Percentiles rank a stretch among this genome's conserved stretches.
These are phyloP conservation scores for Trigoniulus corallinus DNA, from an alignment of 1,140 invertebrate species.

Conservation along the genomic window DNA sequence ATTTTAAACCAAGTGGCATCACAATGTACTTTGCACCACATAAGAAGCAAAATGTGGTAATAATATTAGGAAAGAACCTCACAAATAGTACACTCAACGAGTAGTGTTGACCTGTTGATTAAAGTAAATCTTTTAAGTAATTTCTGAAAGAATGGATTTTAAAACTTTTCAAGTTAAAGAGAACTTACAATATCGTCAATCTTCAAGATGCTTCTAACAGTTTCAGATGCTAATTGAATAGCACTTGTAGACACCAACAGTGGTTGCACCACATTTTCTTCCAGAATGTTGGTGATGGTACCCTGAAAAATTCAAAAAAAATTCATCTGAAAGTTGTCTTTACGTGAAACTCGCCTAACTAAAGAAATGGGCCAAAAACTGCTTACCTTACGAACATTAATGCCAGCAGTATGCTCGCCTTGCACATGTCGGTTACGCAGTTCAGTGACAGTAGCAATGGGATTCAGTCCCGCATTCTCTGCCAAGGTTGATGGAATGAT, in stretches of 20 bases:
- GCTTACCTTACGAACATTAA: constrained; percentile 72
- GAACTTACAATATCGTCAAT: constrained; percentile 85
- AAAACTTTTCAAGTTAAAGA: not conserved
- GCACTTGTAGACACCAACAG: constrained; percentile 86
- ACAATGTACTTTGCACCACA: no score
- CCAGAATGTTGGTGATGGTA: constrained; percentile 85
- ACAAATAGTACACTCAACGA: no score
- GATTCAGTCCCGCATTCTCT: constrained; percentile 98
- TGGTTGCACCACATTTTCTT: constrained; percentile 96
- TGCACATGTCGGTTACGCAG: constrained; percentile 82
- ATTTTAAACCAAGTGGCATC: no score
- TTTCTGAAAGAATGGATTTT: no score
- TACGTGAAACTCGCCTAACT: not conserved
- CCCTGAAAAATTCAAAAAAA: constrained; percentile 35
- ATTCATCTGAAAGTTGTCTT: constrained; percentile 5
- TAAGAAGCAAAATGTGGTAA: no score
- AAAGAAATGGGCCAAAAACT: not conserved
- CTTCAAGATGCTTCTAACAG: constrained; percentile 92
- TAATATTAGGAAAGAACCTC: no score
- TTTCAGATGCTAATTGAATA: constrained; percentile 88
- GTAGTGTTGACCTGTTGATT: no score
- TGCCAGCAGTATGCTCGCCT: constrained; percentile 63
- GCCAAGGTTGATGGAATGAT: constrained; percentile 94
- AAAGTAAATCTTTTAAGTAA: no score
- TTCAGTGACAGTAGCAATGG: constrained; percentile 93